A percentile compares a stretch with the other conserved stretches of the same genome.
Evolutionary conservation across 2,113 vertebrate genomes (phyloP).

Genomic region (Hippocampus comes): DNA sequence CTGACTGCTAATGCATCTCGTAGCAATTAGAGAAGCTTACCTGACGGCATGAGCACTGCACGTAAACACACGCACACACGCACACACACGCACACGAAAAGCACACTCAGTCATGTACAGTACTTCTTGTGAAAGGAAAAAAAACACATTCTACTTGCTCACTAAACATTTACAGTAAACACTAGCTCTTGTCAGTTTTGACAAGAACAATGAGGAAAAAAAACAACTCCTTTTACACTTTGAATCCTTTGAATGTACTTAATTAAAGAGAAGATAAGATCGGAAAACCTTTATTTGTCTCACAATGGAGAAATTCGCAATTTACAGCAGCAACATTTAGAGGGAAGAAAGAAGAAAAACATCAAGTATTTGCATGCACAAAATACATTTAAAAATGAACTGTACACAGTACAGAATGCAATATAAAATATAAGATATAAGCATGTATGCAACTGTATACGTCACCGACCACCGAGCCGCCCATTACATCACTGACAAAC

Average conservation of each 20-base stretch:
- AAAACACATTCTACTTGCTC: not conserved
- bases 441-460: too few relatives aligned
- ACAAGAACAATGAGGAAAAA: slow-evolving; percentile 19
- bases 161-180: slow-evolving; percentile 26
- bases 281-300: not conserved
- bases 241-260: not conserved
- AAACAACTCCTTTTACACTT: slow-evolving; percentile 13
- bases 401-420: too few relatives aligned
- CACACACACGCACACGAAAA: slow-evolving; percentile 32
- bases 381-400: too few relatives aligned
- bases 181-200: slow-evolving; percentile 38
- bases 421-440: too few relatives aligned
- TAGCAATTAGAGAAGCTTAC: slow-evolving; percentile 75
- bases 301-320: too few relatives aligned
- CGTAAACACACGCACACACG: slow-evolving; percentile 28
- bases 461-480: too few relatives aligned
- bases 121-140: too few relatives aligned
- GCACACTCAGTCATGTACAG: slow-evolving; percentile 25
- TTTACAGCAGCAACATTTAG: too few relatives aligned
- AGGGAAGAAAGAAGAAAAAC: too few relatives aligned
- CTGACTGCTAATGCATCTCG: slow-evolving; percentile 73
- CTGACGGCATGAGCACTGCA: slow-evolving; percentile 61
- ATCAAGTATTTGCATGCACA: too few relatives aligned
- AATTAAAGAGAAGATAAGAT: not conserved
- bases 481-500: too few relatives aligned